Evolutionary conservation across 2,888 invertebrate species (phyloP).

Genomic region (Abscondita cerata): DNA sequence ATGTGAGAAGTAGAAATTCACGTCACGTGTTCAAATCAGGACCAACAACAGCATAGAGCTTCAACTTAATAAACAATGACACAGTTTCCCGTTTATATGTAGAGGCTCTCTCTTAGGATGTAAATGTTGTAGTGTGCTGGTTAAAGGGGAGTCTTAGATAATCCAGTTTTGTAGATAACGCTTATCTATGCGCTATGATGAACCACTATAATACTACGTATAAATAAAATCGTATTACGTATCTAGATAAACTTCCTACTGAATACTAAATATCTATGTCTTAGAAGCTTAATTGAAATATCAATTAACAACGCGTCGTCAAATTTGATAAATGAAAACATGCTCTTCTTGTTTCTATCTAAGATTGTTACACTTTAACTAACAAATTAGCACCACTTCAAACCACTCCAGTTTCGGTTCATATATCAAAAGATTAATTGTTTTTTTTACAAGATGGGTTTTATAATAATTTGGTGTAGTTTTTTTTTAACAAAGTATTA

Average conservation of each 20-base stretch:
- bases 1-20: slow-evolving; percentile 35
- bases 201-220: slow-evolving; percentile 23
- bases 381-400: too few species aligned
- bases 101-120: slow-evolving; percentile 33
- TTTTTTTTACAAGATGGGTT: too few species aligned
- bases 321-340: too few species aligned
- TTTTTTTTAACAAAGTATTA: too few species aligned
- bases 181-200: slow-evolving; percentile 35
- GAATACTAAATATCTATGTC: slow-evolving; percentile 13
- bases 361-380: too few species aligned
- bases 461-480: too few species aligned
- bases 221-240: slow-evolving; percentile 16
- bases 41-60: slow-evolving; percentile 19
- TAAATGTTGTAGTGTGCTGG: slow-evolving; percentile 31
- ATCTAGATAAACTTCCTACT: slow-evolving; percentile 7
- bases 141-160: slow-evolving; percentile 31
- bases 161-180: slow-evolving; percentile 40
- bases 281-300: slow-evolving; percentile 1
- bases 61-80: slow-evolving; percentile 43
- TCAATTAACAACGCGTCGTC: not conserved
- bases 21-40: slow-evolving; percentile 42
- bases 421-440: too few species aligned
- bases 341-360: too few species aligned
- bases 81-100: slow-evolving; percentile 40
- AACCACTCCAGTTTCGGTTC: too few species aligned